Conservation (phyloP, 1,140 invertebrate species). For the Trialeurodes vaporariorum region DNA sequence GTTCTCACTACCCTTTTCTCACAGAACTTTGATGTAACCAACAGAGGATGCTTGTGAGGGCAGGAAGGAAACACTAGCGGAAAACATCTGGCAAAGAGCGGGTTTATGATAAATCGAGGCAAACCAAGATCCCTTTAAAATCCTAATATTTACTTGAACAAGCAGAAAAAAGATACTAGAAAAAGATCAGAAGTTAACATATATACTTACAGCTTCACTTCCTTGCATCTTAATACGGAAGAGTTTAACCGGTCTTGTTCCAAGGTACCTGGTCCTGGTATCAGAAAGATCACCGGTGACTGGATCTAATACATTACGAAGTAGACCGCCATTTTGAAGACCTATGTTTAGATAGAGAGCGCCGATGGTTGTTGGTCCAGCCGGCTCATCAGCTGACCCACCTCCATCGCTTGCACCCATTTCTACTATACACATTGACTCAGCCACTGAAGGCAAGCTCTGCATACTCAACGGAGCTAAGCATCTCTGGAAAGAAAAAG, state of each 20-base stretch:
- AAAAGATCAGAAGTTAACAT: neutral
- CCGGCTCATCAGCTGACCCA: conserved; percentile 39
- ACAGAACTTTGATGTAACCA: too few relatives aligned
- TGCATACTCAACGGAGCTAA: conserved; percentile 90
- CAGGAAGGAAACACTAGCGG: too few relatives aligned
- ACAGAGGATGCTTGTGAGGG: too few relatives aligned
- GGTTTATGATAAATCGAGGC: too few relatives aligned
- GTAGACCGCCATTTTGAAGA: conserved; percentile 89
- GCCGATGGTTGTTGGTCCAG: conserved; percentile 41
- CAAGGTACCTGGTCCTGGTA: conserved; percentile 90
- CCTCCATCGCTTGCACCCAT: conserved; percentile 59
- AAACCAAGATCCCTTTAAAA: too few relatives aligned
- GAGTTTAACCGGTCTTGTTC: conserved; percentile 88
- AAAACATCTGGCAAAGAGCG: too few relatives aligned
- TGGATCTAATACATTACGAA: conserved; percentile 90
- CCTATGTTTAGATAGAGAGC: conserved; percentile 96
- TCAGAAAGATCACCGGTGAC: conserved; percentile 95
- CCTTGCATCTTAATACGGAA: conserved; percentile 93
- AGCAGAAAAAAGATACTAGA: neutral
- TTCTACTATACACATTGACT: conserved; percentile 95
- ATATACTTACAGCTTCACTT: conserved; percentile 67
- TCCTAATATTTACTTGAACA: too few relatives aligned
- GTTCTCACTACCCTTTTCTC: too few relatives aligned
- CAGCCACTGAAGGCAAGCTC: conserved; percentile 88
- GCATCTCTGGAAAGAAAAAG: conserved; percentile 68